A percentile compares a stretch with the other conserved stretches of the same genome.
These are phyloP conservation scores for Echinometra lucunter DNA, from an alignment of 53 echinoderm and acorn worm genomes.

Conservation along the genomic window DNA sequence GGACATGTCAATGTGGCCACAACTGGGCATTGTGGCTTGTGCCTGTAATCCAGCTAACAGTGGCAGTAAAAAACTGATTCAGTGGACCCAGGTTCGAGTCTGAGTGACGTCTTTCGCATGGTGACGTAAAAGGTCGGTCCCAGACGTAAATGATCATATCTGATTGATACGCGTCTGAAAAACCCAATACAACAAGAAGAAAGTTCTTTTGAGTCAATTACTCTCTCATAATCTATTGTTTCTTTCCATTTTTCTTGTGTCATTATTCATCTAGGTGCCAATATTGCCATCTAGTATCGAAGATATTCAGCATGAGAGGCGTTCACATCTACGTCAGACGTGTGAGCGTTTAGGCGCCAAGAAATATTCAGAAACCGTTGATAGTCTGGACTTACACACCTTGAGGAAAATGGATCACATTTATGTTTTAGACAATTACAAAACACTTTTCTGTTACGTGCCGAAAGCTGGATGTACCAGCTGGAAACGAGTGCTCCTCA, in stretches of 20 bases:
- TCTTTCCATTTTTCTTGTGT: neutral
- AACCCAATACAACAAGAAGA: too few species aligned
- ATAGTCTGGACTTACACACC: neutral
- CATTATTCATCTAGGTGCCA: neutral
- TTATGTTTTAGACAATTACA: conserved; percentile 33
- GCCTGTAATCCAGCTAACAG: too few species aligned
- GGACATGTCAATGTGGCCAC: too few species aligned
- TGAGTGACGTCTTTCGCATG: too few species aligned
- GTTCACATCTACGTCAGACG: conserved; percentile 50
- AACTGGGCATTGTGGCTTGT: too few species aligned
- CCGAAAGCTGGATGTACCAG: conserved; percentile 56
- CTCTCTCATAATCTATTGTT: neutral
- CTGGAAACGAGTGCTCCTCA: conserved; percentile 26
- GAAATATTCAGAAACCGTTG: neutral
- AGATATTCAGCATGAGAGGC: neutral
- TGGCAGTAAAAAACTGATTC: too few species aligned
- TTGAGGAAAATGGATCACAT: conserved; percentile 12
- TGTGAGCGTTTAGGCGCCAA: neutral
- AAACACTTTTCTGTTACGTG: conserved; percentile 25
- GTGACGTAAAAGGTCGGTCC: too few species aligned
- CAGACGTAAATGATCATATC: too few species aligned
- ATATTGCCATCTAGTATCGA: neutral
- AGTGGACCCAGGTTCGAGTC: too few species aligned
- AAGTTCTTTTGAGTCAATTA: too few species aligned
- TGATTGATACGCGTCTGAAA: too few species aligned